phyloP scores from a whole-genome alignment of 2,113 vertebrate species.

The Fregetta grallaria region DNA sequence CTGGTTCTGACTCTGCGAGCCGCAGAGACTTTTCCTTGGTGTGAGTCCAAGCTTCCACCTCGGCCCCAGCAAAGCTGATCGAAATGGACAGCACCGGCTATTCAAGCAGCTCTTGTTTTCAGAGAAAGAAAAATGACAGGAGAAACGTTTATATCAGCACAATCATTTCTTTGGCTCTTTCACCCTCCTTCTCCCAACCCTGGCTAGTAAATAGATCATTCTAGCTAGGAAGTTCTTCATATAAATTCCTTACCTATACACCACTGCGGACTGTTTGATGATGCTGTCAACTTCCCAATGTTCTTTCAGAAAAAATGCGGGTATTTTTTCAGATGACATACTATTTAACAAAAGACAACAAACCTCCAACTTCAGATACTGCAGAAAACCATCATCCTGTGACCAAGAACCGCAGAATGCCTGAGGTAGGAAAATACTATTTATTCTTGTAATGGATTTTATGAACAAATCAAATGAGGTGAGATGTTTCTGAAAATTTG shows the following conservation, averaged over 20 bases:
- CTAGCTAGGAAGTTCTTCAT: background rate
- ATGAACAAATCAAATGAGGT: conserved; percentile 68
- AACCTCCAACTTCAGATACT: conserved; percentile 19
- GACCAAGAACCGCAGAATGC: conserved; percentile 28
- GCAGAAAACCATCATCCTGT: conserved; percentile 50
- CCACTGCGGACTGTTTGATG: conserved; percentile 27
- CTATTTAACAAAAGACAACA: conserved; percentile 28
- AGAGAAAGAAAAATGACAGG: conserved; percentile 13
- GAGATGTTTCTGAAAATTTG: conserved; percentile 63
- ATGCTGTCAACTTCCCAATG: conserved; percentile 2
- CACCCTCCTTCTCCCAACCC: background rate
- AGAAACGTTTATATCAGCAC: background rate
- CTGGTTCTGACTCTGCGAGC: background rate
- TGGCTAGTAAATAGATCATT: background rate
- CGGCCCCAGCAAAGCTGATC: background rate
- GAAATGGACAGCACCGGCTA: background rate
- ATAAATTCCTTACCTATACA: conserved; percentile 25
- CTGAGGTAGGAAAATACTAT: conserved; percentile 60
- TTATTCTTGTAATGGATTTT: conserved; percentile 59
- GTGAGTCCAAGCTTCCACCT: background rate
- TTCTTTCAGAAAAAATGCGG: background rate
- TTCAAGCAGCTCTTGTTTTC: background rate
- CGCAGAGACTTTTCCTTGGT: background rate
- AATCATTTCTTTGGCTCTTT: background rate
- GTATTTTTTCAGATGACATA: conserved; percentile 25